Percentiles rank a stretch among this genome's conserved stretches.
These are phyloP conservation scores for Stegodyphus dumicola DNA, from an alignment of 1,140 invertebrate species.

Conservation along the genomic window DNA sequence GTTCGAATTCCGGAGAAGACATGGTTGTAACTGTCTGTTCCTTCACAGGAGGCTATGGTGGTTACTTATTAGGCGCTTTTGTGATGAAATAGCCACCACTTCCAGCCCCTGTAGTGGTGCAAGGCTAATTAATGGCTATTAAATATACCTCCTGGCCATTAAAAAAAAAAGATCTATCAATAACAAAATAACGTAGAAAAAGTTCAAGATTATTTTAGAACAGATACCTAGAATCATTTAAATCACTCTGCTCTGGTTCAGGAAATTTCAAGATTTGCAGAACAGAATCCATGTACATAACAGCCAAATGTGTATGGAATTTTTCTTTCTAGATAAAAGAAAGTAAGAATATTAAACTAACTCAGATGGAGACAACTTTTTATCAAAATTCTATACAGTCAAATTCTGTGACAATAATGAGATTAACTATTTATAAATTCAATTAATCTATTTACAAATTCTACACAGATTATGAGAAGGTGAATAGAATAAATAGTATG, in stretches of 20 bases:
- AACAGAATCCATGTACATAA: slow-evolving; percentile 70
- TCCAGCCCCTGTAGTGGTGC: neutral
- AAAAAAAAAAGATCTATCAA: neutral
- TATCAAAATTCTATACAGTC: too few relatives aligned
- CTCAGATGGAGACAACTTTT: too few relatives aligned
- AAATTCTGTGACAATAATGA: too few relatives aligned
- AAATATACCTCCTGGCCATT: neutral
- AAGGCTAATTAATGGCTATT: neutral
- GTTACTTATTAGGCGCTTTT: too few relatives aligned
- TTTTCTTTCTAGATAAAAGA: slow-evolving; percentile 69
- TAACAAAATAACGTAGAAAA: neutral
- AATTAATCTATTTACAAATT: too few relatives aligned
- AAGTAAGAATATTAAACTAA: neutral
- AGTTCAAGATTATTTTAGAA: neutral
- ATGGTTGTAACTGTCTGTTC: too few relatives aligned
- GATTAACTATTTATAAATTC: too few relatives aligned
- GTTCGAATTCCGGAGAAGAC: too few relatives aligned
- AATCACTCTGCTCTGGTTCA: slow-evolving; percentile 32
- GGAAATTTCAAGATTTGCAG: slow-evolving; percentile 66
- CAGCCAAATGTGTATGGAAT: slow-evolving; percentile 71
- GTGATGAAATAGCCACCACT: neutral
- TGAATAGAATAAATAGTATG: too few relatives aligned
- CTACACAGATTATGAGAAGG: too few relatives aligned
- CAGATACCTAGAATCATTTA: slow-evolving; percentile 46
- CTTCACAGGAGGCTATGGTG: too few relatives aligned